These are phyloP conservation scores for Ophioderma brevispina DNA, from an alignment of 35 echinoderm and acorn worm genomes.

Conservation along the genomic window DNA sequence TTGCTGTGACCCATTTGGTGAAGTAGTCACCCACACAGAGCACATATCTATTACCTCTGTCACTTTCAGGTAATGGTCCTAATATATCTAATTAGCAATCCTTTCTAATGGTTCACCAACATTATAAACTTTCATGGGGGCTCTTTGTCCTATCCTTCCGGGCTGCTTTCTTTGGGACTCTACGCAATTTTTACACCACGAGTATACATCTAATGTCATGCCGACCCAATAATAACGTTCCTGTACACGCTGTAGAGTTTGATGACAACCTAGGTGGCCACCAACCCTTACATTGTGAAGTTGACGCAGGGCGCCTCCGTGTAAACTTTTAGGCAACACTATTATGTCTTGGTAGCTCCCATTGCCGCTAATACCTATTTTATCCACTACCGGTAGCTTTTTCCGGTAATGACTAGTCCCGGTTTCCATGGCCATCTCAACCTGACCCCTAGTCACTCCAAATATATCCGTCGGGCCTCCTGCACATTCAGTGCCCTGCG, in stretches of 20 bases:
- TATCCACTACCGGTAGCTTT: too few relatives aligned
- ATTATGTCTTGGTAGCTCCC: too few relatives aligned
- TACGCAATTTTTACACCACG: not conserved
- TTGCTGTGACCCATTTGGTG: slow-evolving; percentile 63
- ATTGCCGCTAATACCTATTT: too few relatives aligned
- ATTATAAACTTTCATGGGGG: not conserved
- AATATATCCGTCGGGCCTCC: too few relatives aligned
- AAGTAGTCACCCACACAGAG: slow-evolving; percentile 50
- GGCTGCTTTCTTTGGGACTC: slow-evolving; percentile 3
- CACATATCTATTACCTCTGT: slow-evolving; percentile 20
- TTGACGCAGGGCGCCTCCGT: not conserved
- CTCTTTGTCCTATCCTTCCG: not conserved
- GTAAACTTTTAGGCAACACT: not conserved
- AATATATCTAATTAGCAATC: slow-evolving; percentile 59
- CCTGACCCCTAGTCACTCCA: too few relatives aligned
- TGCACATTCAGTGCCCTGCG: too few relatives aligned
- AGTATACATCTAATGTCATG: not conserved
- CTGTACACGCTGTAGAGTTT: slow-evolving; percentile 16
- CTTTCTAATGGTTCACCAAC: slow-evolving; percentile 58
- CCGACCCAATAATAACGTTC: slow-evolving; percentile 17
- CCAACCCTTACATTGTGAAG: slow-evolving; percentile 6
- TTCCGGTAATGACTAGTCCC: too few relatives aligned
- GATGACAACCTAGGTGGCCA: slow-evolving; percentile 14
- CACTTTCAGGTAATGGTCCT: slow-evolving; percentile 33
- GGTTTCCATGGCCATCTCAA: too few relatives aligned